Conservation (phyloP, 2,113 vertebrate genomes). For the Mustelus asterias region DNA sequence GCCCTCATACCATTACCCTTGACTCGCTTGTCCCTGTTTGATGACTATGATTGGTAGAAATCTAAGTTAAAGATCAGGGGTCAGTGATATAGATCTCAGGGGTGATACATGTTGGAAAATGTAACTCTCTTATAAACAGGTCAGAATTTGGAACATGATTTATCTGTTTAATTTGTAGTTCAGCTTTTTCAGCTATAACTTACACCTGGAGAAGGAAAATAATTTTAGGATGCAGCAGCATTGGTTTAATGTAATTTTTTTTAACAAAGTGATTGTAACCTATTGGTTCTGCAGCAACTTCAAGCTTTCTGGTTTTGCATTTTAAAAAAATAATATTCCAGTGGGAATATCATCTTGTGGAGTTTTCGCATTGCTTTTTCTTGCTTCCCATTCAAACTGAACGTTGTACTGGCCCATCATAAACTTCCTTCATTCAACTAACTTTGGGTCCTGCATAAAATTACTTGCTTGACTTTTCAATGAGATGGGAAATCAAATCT, state of each 20-base stretch:
- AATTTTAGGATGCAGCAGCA: constrained; percentile 3
- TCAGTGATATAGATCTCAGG: background rate
- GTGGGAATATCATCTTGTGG: background rate
- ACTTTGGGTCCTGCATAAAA: background rate
- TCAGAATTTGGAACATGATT: constrained; percentile 19
- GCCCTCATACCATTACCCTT: background rate
- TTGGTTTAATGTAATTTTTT: background rate
- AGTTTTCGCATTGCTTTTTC: background rate
- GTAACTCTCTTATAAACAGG: background rate
- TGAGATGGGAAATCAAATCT: background rate
- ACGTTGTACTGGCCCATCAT: background rate
- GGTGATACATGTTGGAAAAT: background rate
- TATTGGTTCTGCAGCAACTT: background rate
- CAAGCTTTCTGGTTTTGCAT: constrained; percentile 8
- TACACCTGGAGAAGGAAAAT: constrained; percentile 24
- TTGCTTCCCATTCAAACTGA: constrained; percentile 1
- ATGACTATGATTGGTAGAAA: background rate
- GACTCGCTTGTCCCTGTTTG: background rate
- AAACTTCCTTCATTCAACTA: background rate
- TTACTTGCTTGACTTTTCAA: background rate
- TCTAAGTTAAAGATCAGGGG: background rate
- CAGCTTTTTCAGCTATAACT: constrained; percentile 10
- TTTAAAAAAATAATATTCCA: background rate
- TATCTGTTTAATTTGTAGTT: constrained; percentile 20
- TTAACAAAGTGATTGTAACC: background rate